Evolutionary conservation across 1,140 invertebrate genomes (phyloP).

Genomic region (Globodera rostochiensis): DNA sequence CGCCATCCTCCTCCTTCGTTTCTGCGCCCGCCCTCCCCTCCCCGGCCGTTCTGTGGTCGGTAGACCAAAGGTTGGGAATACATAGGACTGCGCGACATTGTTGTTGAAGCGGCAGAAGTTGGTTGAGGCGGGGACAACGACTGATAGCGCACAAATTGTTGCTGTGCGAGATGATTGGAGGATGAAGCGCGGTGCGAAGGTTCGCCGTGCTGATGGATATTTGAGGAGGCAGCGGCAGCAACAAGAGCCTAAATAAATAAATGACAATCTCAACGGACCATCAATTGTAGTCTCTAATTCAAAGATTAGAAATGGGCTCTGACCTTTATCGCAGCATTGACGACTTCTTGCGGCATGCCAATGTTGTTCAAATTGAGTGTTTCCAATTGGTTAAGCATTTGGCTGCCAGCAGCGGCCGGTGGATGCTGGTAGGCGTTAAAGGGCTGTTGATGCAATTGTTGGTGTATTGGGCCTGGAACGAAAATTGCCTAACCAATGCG

Average conservation of each 20-base stretch:
- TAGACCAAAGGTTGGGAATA: neutral
- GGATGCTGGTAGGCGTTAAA: neutral
- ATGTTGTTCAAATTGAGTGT: conserved; percentile 31
- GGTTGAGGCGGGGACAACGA: neutral
- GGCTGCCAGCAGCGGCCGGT: conserved; percentile 10
- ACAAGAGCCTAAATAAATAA: neutral
- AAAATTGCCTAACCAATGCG: neutral
- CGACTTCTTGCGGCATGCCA: conserved; percentile 27
- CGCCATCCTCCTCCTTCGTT: neutral
- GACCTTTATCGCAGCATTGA: conserved; percentile 32
- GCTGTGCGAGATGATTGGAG: neutral
- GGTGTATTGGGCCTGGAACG: neutral
- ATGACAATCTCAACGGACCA: neutral
- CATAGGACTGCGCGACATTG: neutral
- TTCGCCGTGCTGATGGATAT: neutral
- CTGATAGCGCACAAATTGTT: neutral
- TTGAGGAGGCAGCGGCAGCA: neutral
- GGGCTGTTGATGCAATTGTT: conserved; percentile 9
- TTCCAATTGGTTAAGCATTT: conserved; percentile 33
- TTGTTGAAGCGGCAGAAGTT: neutral
- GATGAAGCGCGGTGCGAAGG: neutral
- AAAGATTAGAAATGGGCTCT: too few species aligned
- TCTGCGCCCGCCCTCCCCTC: neutral
- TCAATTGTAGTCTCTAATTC: too few species aligned
- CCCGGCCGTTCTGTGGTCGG: neutral